Evolutionary conservation across 2,888 invertebrate species (phyloP).

Genomic region (Myopa testacea): DNA sequence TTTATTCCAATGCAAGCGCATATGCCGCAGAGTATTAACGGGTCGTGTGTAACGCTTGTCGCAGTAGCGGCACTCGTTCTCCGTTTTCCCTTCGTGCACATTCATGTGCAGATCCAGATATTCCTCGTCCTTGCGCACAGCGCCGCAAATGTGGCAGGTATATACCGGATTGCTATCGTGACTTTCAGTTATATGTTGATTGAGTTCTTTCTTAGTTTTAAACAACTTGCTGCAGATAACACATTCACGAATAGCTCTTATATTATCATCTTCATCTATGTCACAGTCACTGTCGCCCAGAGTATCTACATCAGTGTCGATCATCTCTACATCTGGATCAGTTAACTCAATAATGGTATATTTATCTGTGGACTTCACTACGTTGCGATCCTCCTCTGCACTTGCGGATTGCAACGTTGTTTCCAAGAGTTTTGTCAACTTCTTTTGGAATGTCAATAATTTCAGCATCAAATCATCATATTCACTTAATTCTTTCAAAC

Average conservation of each 20-base stretch:
- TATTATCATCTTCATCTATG: constrained; percentile 10
- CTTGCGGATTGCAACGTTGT: constrained; percentile 49
- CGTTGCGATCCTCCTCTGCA: constrained; percentile 37
- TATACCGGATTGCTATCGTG: constrained; percentile 50
- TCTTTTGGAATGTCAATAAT: constrained; percentile 59
- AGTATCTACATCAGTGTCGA: constrained; percentile 22
- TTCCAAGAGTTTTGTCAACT: constrained; percentile 56
- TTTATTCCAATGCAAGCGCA: constrained; percentile 66
- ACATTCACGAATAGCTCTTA: constrained; percentile 27
- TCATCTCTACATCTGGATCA: constrained; percentile 38
- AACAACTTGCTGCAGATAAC: constrained; percentile 24
- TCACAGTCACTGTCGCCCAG: constrained; percentile 45
- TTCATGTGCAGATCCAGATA: constrained; percentile 66
- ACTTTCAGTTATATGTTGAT: constrained; percentile 54
- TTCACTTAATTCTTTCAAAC: constrained; percentile 57
- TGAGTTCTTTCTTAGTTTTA: constrained; percentile 20
- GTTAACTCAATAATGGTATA: constrained; percentile 21
- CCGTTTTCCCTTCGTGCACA: constrained; percentile 64
- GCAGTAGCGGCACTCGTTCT: constrained; percentile 64
- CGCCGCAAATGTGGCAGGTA: constrained; percentile 60
- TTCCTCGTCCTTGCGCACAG: constrained; percentile 60
- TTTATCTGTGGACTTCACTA: constrained; percentile 36
- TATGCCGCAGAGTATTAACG: constrained; percentile 63
- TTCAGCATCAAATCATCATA: constrained; percentile 63
- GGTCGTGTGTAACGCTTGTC: constrained; percentile 62